Base-by-base conservation (phyloP, 1,140 invertebrate species). In the Popillia japonica region DNA sequence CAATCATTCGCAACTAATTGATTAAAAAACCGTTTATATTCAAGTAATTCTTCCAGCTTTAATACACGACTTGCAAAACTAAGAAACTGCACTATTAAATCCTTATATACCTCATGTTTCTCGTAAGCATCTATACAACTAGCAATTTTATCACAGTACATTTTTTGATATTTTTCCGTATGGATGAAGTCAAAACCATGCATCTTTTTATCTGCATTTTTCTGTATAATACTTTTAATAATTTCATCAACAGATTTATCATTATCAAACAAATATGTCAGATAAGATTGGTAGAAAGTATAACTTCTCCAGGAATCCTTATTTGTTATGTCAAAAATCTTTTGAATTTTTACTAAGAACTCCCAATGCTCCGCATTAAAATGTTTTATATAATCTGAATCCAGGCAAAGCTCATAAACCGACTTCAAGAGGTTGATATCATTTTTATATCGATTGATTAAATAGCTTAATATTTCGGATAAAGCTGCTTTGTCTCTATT, bases 81-180 rank as follows among this genome's bases (percentile, higher is more conserved):
- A 17, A 68, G 8, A 68, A 68, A 68, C 22, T 68, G 61, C 1
- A 22, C 6, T 22, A 7, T 22, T 22, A 68, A 22, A 27, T 23
- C 1, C 6, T 27, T 68, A 34, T 68, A 68, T 27, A 8, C 0
- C 1, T 68, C 61, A 68, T 68, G 61, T 7, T 27, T 22, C 27
- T 68, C 27, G 22, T 27, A 68, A 9, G 61, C 11, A 68, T 68
- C 61, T 27, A 68, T 68, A 8, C 27, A 68, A 11, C 22, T 34
- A 22, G 61, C 20, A 68, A 68, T 68, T 68, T 68, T 23, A 68
- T 68, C 61, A 68, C 61, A 68, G 11, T 68, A 68, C 22, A 41
- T 74, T 74, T 74, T 40, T 2, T 22, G 72, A 17, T 41, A 74
- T 74, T 41, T 74, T 40, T 74, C 41, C 20, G 11, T 14, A 22